These are phyloP conservation scores for Lottia gigantea DNA, from an alignment of 2,888 invertebrate species.

Conservation along the genomic window DNA sequence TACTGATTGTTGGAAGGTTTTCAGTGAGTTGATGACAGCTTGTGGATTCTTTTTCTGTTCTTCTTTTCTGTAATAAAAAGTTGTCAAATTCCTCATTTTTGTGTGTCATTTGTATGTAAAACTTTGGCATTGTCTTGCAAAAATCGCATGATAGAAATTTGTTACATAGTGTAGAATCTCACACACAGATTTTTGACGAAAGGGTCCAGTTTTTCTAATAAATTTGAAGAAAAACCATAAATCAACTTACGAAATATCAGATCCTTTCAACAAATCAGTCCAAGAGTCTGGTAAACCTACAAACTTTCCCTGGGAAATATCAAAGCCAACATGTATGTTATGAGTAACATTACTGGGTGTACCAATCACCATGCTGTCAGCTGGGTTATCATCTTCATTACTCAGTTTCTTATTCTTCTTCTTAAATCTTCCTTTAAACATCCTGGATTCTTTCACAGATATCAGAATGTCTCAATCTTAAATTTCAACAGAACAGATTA, in stretches of 20 bases:
- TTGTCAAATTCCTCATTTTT: not conserved
- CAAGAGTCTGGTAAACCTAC: slow-evolving; percentile 80
- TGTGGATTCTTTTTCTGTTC: slow-evolving; percentile 91
- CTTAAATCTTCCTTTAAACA: slow-evolving; percentile 7
- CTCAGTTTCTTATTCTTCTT: slow-evolving; percentile 23
- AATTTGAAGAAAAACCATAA: too few species aligned
- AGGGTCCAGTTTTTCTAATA: too few species aligned
- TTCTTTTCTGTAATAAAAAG: slow-evolving; percentile 66
- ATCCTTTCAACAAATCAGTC: slow-evolving; percentile 74
- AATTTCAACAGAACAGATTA: too few species aligned
- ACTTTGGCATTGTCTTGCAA: too few species aligned
- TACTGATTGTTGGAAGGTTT: slow-evolving; percentile 78
- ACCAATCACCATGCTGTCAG: slow-evolving; percentile 74
- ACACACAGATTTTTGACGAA: too few species aligned
- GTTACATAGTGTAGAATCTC: too few species aligned
- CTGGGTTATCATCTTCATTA: slow-evolving; percentile 23
- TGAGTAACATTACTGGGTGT: slow-evolving; percentile 87
- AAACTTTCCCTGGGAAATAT: slow-evolving; percentile 76
- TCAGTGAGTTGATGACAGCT: slow-evolving; percentile 89
- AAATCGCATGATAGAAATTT: too few species aligned
- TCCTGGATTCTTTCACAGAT: too few species aligned
- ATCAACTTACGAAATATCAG: slow-evolving; percentile 77
- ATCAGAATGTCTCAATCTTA: too few species aligned
- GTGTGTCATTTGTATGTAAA: too few species aligned
- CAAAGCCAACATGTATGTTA: slow-evolving; percentile 87